A percentile compares a stretch with the other conserved stretches of the same genome.
Evolutionary conservation across 2,888 invertebrate species (phyloP).

Genomic region (Meteorus colon): DNA sequence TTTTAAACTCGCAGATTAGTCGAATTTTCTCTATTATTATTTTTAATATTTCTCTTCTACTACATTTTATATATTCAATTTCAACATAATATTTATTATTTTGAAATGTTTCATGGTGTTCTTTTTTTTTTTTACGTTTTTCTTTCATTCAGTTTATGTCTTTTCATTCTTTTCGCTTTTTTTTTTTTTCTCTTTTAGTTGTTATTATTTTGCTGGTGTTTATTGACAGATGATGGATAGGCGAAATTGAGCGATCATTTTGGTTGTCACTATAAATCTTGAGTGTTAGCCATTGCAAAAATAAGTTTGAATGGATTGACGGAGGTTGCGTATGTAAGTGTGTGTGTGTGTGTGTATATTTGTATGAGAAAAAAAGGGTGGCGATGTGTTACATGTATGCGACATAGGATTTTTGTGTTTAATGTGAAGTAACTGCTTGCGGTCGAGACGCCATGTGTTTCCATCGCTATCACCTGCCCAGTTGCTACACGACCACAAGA

Average conservation of each 20-base stretch:
- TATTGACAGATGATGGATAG: background rate
- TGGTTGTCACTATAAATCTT: slow-evolving; percentile 13
- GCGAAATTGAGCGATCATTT: slow-evolving; percentile 17
- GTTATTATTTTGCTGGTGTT: too few relatives aligned
- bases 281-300: background rate
- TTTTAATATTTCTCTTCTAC: background rate
- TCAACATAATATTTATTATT: background rate
- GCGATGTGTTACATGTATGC: background rate
- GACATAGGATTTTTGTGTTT: slow-evolving; percentile 15
- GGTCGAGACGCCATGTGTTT: slow-evolving; percentile 31
- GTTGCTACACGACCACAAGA: slow-evolving; percentile 4
- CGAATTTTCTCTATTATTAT: background rate
- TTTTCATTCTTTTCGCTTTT: background rate
- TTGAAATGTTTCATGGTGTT: background rate
- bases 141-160: background rate
- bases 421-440: slow-evolving; percentile 22
- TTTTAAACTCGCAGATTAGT: slow-evolving; percentile 11
- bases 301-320: background rate
- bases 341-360: too few relatives aligned
- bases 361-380: background rate
- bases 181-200: too few relatives aligned
- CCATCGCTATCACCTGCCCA: slow-evolving; percentile 31
- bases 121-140: background rate
- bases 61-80: background rate
- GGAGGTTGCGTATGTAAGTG: background rate